A percentile compares a stretch with the other conserved stretches of the same genome.
phyloP scores from a whole-genome alignment of 2,113 vertebrate species.

The Notarius lentiginosus region DNA sequence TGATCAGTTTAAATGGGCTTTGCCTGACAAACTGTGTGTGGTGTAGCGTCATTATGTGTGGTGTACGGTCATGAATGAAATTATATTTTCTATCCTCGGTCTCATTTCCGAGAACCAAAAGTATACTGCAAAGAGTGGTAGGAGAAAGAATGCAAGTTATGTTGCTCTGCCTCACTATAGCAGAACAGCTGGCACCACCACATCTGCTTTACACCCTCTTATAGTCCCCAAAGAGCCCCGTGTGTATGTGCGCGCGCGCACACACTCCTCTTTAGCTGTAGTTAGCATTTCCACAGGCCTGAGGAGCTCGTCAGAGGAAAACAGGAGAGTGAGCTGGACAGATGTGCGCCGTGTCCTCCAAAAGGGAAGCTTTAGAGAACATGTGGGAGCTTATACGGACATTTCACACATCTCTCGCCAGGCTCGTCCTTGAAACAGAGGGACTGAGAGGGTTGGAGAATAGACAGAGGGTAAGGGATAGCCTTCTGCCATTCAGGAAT shows the following conservation, averaged over 20 bases:
- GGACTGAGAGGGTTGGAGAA: not conserved
- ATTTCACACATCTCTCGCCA: slow-evolving; percentile 19
- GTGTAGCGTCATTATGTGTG: not conserved
- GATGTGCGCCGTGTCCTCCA: slow-evolving; percentile 21
- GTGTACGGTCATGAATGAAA: slow-evolving; percentile 56
- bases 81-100: slow-evolving; percentile 71
- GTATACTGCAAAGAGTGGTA: slow-evolving; percentile 58
- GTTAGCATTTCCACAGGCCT: not conserved
- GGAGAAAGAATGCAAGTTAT: not conserved
- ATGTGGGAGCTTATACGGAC: slow-evolving; percentile 23
- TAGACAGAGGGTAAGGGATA: not conserved
- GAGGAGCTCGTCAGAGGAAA: not conserved
- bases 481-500: slow-evolving; percentile 7
- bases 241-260: not conserved
- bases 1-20: slow-evolving; percentile 75
- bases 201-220: slow-evolving; percentile 66
- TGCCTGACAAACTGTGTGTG: slow-evolving; percentile 70
- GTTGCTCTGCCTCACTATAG: slow-evolving; percentile 58
- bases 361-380: slow-evolving; percentile 15
- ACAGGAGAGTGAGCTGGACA: not conserved
- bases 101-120: slow-evolving; percentile 63
- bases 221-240: slow-evolving; percentile 37
- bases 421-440: not conserved
- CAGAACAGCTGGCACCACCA: slow-evolving; percentile 67
- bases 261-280: not conserved